phyloP scores from a whole-genome alignment of 2,888 invertebrate species.

The Orchesella flavescens region DNA sequence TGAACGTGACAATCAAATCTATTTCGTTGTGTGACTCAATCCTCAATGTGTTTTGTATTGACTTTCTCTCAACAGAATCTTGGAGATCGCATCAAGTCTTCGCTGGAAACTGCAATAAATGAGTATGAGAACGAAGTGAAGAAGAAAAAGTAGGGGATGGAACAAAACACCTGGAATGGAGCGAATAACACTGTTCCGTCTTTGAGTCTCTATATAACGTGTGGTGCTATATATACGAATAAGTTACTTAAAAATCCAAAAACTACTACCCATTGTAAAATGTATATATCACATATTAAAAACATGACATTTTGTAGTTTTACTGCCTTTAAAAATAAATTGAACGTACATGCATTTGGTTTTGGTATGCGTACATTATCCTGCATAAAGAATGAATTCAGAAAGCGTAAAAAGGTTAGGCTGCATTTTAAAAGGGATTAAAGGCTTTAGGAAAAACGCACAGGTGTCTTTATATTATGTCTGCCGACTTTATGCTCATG shows the following conservation, averaged over 20 bases:
- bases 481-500: no score
- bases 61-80: conserved; percentile 18
- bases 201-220: not conserved
- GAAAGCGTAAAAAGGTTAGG: no score
- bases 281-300: not conserved
- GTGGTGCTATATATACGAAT: conserved; percentile 19
- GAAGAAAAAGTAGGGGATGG: conserved; percentile 41
- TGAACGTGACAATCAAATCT: not conserved
- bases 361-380: no score
- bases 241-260: no score
- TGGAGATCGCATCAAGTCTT: not conserved
- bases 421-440: no score
- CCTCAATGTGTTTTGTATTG: not conserved
- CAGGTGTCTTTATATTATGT: no score
- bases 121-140: conserved; percentile 45
- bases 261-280: not conserved
- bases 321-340: not conserved
- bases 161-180: not conserved
- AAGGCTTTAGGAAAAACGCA: no score
- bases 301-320: not conserved
- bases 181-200: no score
- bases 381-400: no score
- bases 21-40: not conserved
- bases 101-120: not conserved
- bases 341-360: not conserved